Conservation (phyloP, 2,113 vertebrate species). For the Heteronetta atricapilla region DNA sequence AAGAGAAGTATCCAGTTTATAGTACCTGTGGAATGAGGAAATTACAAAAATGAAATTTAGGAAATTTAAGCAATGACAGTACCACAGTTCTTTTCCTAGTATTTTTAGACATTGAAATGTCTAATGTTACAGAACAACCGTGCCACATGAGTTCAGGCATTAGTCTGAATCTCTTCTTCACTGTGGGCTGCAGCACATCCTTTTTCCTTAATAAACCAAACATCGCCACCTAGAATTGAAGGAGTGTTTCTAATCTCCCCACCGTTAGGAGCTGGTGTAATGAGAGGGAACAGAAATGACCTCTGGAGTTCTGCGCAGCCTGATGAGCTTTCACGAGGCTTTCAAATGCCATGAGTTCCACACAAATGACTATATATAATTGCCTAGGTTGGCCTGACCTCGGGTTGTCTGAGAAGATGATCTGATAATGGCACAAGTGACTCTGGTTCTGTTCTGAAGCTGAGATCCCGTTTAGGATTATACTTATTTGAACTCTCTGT, state of each 20-base stretch:
- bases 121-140: fast-evolving
- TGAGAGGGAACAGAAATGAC: conserved; percentile 33
- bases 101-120: background rate
- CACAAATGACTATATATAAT: conserved; percentile 63
- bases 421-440: conserved; percentile 60
- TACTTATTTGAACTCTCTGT: conserved; percentile 56
- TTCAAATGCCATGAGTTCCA: conserved; percentile 57
- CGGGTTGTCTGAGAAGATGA: conserved; percentile 57
- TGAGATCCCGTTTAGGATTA: conserved; percentile 55
- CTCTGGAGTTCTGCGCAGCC: conserved; percentile 35
- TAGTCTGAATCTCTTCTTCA: background rate
- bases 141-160: background rate
- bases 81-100: background rate
- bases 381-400: conserved; percentile 72
- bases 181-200: background rate
- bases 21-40: background rate
- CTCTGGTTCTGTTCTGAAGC: conserved; percentile 56
- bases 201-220: background rate
- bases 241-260: background rate
- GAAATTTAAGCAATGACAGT: background rate
- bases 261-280: background rate
- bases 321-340: background rate
- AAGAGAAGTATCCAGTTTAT: background rate
- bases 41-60: too few relatives aligned
- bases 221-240: background rate